Base-by-base conservation (phyloP, 2,113 vertebrate genomes). In the Coturnix japonica region DNA sequence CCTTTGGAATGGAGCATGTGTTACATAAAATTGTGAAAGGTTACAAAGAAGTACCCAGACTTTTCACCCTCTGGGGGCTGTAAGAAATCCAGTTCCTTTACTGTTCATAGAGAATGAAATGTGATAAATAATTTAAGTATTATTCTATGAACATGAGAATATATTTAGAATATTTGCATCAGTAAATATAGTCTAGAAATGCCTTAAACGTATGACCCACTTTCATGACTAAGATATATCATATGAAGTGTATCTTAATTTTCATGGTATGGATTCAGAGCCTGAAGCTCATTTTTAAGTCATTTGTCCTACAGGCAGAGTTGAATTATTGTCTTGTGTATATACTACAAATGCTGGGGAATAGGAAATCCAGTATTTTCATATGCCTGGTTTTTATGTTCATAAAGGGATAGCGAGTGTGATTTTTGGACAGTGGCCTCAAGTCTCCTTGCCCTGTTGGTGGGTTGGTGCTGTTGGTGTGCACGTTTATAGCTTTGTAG, bases 131-230 rank as follows among this genome's bases (percentile, higher is more conserved):
- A 95, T 89, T 79, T 63, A 94, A 87, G 85, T 82, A 81, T 31
- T 89, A 28, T 76, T 94, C 86, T 80, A 44, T 78, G 74, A 71
- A 73, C 26, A 60, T n/a, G 78, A 77, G 61, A 61, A 80, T 56
- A 54, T 89, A 93, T 94, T 93, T 69, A 85, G 71, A 93, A 72
- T 91, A 85, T 87, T 92, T 92, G 71, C 78, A 82, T 87, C 35
- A 28, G 51, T 63, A 60, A 76, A 81, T 53, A 84, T 43, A 82
- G 39, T 74, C 67, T 86, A 51, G 67, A 94, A 91, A 71, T 87
- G 81, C 67, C 91, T 89, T 71, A 80, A 87, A 89, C 76, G 25
- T 39, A 20, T 96, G 89, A 91, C 95, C 91, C 95, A 91, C 78
- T 94, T 94, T 93, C 71, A 91, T 33, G 85, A 73, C 67, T 65